These are phyloP conservation scores for Oncorhynchus keta DNA, from an alignment of 2,113 vertebrate genomes.

Conservation along the genomic window DNA sequence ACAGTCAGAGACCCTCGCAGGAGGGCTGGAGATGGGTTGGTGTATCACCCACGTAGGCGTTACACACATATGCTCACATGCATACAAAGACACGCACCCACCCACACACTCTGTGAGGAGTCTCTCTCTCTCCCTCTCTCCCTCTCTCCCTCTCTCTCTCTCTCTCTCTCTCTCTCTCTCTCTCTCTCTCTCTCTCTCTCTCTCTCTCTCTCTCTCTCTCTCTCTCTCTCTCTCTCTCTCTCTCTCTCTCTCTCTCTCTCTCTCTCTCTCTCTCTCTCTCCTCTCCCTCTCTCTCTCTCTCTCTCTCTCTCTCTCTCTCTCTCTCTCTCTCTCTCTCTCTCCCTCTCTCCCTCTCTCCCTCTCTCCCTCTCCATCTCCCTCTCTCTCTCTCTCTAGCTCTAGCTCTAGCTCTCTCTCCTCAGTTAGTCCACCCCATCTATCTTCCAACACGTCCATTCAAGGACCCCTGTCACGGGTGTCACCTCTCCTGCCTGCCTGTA, in stretches of 20 bases:
- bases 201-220: slow-evolving; percentile 9
- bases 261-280: rapidly evolving
- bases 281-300: too few relatives aligned
- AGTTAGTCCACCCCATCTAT: slow-evolving; percentile 9
- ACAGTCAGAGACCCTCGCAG: not conserved
- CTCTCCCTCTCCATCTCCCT: too few relatives aligned
- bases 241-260: rapidly evolving
- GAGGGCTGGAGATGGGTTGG: not conserved
- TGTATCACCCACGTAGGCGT: too few relatives aligned
- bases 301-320: not conserved
- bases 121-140: too few relatives aligned
- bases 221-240: rapidly evolving
- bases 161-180: too few relatives aligned
- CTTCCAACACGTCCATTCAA: not conserved
- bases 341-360: rapidly evolving
- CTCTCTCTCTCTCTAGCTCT: not conserved
- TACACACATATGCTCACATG: not conserved
- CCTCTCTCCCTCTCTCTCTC: not conserved
- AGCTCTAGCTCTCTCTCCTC: slow-evolving; percentile 23
- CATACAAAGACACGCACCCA: not conserved
- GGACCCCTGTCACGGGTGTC: slow-evolving; percentile 43
- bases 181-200: slow-evolving; percentile 37
- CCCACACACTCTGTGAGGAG: too few relatives aligned
- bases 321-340: slow-evolving; percentile 18
- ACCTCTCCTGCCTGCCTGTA: slow-evolving; percentile 28